A percentile compares a stretch with the other conserved stretches of the same genome.
Conservation (phyloP, 2,888 invertebrate species). For the Carcina quercana region DNA sequence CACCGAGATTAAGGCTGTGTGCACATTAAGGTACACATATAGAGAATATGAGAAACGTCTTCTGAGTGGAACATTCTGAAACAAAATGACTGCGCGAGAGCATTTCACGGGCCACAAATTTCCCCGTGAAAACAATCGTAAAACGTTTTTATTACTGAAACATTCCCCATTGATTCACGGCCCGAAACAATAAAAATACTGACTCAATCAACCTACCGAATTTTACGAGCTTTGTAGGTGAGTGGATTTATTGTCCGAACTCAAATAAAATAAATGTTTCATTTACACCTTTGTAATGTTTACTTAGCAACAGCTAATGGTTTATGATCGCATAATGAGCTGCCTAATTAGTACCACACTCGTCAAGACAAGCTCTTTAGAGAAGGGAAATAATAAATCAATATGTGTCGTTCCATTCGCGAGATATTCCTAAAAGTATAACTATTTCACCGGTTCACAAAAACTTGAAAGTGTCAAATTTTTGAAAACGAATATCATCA, state of each 20-base stretch:
- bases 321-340: conserved; percentile 18
- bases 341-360: no score
- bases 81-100: conserved; percentile 56
- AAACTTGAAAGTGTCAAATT: no score
- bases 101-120: conserved; percentile 71
- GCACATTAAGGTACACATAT: conserved; percentile 22
- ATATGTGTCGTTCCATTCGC: no score
- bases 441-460: no score
- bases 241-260: conserved; percentile 59
- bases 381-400: no score
- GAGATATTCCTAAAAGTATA: no score
- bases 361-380: no score
- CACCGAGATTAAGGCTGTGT: no score
- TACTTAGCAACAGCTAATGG: conserved; percentile 27
- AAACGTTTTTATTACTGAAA: conserved; percentile 69
- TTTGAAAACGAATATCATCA: no score
- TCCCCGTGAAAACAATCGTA: conserved; percentile 71
- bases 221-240: conserved; percentile 65
- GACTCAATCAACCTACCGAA: conserved; percentile 69
- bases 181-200: conserved; percentile 71
- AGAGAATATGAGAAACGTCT: conserved; percentile 44
- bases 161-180: conserved; percentile 72
- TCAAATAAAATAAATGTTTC: conserved; percentile 58
- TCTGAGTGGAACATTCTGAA: conserved; percentile 42
- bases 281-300: conserved; percentile 51